Conservation (phyloP, 2,888 invertebrate genomes). For the Perdita meconis region DNA sequence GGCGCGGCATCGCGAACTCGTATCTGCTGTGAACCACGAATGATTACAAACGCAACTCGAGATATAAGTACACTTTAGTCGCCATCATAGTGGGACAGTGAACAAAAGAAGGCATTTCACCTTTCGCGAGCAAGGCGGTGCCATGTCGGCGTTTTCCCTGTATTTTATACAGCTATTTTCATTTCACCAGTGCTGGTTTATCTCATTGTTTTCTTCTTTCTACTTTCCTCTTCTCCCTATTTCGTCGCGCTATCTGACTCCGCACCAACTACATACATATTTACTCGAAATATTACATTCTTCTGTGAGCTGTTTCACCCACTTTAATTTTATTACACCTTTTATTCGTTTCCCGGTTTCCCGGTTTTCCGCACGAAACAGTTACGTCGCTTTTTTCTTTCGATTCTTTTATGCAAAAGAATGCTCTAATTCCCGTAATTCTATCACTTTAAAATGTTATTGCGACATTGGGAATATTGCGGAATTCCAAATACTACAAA, state of each 20-base stretch:
- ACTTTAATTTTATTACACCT: conserved; percentile 19
- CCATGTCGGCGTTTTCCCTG: conserved; percentile 8
- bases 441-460: no score
- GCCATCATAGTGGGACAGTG: neutral
- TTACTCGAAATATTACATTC: conserved; percentile 21
- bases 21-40: conserved; percentile 30
- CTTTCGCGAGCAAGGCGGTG: neutral
- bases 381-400: conserved; percentile 1
- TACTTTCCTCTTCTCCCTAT: neutral
- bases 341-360: neutral
- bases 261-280: neutral
- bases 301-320: neutral
- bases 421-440: neutral
- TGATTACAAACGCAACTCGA: conserved; percentile 37
- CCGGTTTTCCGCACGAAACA: neutral
- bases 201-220: conserved; percentile 24
- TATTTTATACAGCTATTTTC: conserved; percentile 27
- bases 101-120: conserved; percentile 13
- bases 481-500: no score
- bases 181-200: conserved; percentile 20
- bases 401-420: neutral
- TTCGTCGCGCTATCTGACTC: neutral
- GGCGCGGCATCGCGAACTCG: neutral
- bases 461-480: no score
- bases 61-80: conserved; percentile 23